phyloP scores from a whole-genome alignment of 1,140 invertebrate genomes.

The Arctopsyche grandis region DNA sequence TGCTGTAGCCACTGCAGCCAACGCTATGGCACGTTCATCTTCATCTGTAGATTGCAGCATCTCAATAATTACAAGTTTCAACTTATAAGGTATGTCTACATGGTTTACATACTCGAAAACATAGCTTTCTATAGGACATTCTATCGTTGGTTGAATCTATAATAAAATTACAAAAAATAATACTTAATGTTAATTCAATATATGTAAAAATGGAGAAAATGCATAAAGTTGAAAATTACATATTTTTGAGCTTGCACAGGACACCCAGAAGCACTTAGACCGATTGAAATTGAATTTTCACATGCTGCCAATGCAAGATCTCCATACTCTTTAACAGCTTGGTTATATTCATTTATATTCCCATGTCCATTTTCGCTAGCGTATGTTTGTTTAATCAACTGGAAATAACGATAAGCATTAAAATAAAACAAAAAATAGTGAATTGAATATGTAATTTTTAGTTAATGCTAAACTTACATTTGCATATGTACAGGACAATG shows the following conservation, averaged over 20 bases:
- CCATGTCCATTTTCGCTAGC: neutral
- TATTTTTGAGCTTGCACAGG: neutral
- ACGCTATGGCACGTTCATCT: neutral
- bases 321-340: neutral
- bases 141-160: neutral
- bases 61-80: neutral
- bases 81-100: neutral
- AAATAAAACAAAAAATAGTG: neutral
- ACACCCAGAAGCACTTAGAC: neutral
- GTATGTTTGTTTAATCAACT: neutral
- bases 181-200: too few species aligned
- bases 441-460: neutral
- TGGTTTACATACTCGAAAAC: neutral
- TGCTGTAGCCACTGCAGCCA: neutral
- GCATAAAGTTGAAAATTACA: neutral
- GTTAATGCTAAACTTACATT: neutral
- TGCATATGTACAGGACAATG: neutral
- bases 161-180: neutral
- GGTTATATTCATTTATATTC: neutral
- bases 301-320: neutral
- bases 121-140: neutral
- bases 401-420: neutral
- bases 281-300: neutral
- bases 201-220: too few species aligned
- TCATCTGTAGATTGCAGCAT: neutral